These are phyloP conservation scores for Lacerta agilis DNA, from an alignment of 2,797 vertebrate genomes.

Conservation along the genomic window DNA sequence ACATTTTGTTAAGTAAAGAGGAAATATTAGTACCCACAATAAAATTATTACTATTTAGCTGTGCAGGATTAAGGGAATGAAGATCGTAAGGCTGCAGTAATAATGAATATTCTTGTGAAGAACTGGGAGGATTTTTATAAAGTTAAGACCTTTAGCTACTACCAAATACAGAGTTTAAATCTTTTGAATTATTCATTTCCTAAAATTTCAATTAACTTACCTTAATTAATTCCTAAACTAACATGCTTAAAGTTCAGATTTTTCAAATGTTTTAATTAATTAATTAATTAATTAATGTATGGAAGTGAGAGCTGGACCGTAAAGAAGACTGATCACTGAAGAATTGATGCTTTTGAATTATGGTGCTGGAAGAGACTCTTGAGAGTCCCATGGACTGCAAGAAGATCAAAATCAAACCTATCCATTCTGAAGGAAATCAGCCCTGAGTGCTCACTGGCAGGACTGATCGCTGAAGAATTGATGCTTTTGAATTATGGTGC, in stretches of 20 bases:
- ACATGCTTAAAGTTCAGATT: constrained; percentile 42
- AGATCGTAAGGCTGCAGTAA: constrained; percentile 29
- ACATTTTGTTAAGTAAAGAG: constrained; percentile 24
- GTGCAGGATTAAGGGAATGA: neutral
- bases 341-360: too few relatives aligned
- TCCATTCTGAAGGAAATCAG: too few relatives aligned
- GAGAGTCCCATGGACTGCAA: too few relatives aligned
- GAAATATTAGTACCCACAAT: constrained; percentile 2
- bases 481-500: too few relatives aligned
- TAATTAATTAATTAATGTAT: neutral
- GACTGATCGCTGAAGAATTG: too few relatives aligned
- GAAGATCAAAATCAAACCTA: too few relatives aligned
- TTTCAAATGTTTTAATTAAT: constrained; percentile 21
- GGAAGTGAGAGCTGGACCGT: too few relatives aligned
- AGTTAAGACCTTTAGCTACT: constrained; percentile 28
- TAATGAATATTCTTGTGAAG: constrained; percentile 26
- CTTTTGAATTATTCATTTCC: constrained; percentile 45
- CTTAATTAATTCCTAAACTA: constrained; percentile 59
- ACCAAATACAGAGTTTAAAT: constrained; percentile 18
- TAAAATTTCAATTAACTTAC: constrained; percentile 53
- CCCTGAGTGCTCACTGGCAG: too few relatives aligned
- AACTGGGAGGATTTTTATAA: neutral
- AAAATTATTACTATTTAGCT: constrained; percentile 22
- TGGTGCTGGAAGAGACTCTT: too few relatives aligned
- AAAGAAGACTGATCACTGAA: too few relatives aligned